phyloP scores from a whole-genome alignment of 2,797 vertebrate species.

The Mallotus villosus region DNA sequence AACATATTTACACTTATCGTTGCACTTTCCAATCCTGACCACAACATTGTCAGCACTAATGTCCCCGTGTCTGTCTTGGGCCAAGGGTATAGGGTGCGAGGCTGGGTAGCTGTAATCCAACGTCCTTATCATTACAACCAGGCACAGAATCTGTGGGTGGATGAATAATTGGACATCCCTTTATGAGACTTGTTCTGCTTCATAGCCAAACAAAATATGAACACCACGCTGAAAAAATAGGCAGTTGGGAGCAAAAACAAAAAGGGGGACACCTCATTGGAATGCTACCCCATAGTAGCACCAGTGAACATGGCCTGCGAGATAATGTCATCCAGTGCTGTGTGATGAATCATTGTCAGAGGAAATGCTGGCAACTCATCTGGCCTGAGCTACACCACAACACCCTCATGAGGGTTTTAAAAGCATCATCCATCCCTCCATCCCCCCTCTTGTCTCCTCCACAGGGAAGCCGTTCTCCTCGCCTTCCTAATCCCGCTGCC shows the following conservation, averaged over 20 bases:
- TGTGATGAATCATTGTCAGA: neutral
- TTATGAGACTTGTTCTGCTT: neutral
- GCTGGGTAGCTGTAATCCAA: neutral
- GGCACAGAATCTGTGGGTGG: neutral
- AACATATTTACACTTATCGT: too few species aligned
- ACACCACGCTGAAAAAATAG: neutral
- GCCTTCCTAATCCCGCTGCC: slow-evolving; percentile 52
- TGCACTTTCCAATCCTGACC: neutral
- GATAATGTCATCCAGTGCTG: neutral
- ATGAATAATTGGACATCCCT: slow-evolving; percentile 8
- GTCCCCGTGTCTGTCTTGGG: slow-evolving; percentile 19
- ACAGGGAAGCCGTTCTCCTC: slow-evolving; percentile 22
- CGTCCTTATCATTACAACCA: slow-evolving; percentile 20
- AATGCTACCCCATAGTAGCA: neutral
- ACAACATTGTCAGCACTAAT: neutral
- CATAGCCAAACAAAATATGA: neutral
- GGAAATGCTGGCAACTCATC: neutral
- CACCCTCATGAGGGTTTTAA: neutral
- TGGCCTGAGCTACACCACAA: neutral
- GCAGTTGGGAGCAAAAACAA: neutral
- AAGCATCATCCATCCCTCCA: slow-evolving; percentile 7
- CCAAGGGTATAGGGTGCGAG: slow-evolving; percentile 3
- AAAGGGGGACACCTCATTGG: neutral
- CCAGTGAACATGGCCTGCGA: neutral
- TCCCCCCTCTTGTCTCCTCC: slow-evolving; percentile 2